phyloP scores from a whole-genome alignment of 1,140 invertebrate species.

The Sminthurides bifidus region DNA sequence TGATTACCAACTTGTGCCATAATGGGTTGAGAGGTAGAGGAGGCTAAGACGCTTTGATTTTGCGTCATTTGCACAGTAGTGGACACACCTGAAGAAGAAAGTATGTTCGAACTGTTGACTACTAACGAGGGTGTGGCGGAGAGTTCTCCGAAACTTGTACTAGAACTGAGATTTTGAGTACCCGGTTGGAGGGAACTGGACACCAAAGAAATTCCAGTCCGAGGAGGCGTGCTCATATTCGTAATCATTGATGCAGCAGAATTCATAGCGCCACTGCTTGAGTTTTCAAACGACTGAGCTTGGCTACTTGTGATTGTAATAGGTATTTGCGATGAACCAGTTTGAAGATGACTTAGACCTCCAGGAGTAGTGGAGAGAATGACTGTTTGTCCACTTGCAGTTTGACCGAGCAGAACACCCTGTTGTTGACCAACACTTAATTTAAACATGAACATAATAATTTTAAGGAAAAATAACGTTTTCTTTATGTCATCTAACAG shows the following conservation, averaged over 20 bases:
- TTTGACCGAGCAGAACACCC: conserved; percentile 26
- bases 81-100: too few relatives aligned
- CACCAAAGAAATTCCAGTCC: too few relatives aligned
- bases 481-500: neutral
- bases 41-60: neutral
- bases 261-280: neutral
- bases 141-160: too few relatives aligned
- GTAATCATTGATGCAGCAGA: conserved; percentile 1
- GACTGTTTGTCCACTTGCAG: conserved; percentile 29
- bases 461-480: neutral
- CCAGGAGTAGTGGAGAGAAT: conserved; percentile 19
- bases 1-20: conserved; percentile 14
- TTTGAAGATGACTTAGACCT: conserved; percentile 7
- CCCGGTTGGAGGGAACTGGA: too few relatives aligned
- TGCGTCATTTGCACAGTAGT: too few relatives aligned
- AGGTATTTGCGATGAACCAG: conserved; percentile 7
- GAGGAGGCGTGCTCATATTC: neutral
- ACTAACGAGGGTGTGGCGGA: too few relatives aligned
- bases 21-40: conserved; percentile 4
- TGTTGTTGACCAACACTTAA: too few relatives aligned
- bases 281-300: neutral
- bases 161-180: too few relatives aligned
- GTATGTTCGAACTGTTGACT: too few relatives aligned
- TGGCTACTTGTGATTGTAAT: conserved; percentile 5
- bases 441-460: neutral